A percentile compares a stretch with the other conserved stretches of the same genome.
phyloP scores from a whole-genome alignment of 2,797 vertebrate genomes.

The Artibeus jamaicensis region DNA sequence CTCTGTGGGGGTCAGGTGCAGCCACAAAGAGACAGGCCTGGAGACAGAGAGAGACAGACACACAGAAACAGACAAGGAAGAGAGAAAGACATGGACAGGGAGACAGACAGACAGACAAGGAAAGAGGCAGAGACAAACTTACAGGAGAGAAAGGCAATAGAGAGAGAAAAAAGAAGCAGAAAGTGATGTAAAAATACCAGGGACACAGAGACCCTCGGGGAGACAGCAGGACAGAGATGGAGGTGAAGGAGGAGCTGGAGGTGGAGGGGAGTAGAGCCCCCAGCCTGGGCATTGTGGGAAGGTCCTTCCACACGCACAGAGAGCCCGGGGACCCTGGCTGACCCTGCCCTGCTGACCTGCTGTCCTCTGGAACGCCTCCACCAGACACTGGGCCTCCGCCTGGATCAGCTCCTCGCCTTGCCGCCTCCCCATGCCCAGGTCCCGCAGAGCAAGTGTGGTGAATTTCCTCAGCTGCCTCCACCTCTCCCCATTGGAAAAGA shows the following conservation, averaged over 20 bases:
- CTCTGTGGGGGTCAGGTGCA: too few relatives aligned
- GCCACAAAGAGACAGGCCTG: neutral
- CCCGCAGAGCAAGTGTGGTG: constrained; percentile 49
- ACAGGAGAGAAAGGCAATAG: neutral
- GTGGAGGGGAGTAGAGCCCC: neutral
- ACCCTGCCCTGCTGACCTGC: constrained; percentile 51
- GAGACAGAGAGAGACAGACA: neutral
- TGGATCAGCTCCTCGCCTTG: constrained; percentile 68
- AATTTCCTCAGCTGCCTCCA: constrained; percentile 73
- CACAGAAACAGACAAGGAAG: neutral
- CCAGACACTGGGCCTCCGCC: constrained; percentile 40
- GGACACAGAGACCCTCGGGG: neutral
- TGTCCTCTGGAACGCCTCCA: constrained; percentile 43
- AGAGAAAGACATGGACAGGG: neutral
- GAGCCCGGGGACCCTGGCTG: neutral
- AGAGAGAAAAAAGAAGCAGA: neutral
- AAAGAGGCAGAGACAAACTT: neutral
- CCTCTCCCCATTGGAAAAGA: constrained; percentile 66
- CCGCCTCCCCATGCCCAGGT: constrained; percentile 74
- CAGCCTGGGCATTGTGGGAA: neutral
- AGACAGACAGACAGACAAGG: neutral
- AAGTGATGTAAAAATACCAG: neutral
- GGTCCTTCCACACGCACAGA: accelerated
- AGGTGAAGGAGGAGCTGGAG: neutral
- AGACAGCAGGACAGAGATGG: neutral